Conservation (phyloP, 2,113 vertebrate species). For the Pristiophorus japonicus region DNA sequence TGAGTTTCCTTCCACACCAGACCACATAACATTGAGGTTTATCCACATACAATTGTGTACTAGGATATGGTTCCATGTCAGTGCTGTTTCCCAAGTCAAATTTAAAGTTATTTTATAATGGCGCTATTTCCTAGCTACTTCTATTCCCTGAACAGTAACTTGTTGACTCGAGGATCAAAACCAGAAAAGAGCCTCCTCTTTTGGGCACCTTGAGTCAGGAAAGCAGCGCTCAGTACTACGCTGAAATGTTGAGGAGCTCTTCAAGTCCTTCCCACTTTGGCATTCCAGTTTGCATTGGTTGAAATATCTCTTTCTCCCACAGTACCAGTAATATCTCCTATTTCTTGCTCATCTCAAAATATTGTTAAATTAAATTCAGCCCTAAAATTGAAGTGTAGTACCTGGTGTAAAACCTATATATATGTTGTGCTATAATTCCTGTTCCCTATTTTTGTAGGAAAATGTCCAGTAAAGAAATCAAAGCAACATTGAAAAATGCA, state of each 20-base stretch:
- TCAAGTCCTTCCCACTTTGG: no score
- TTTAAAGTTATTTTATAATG: neutral
- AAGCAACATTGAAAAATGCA: constrained; percentile 81
- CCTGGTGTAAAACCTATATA: neutral
- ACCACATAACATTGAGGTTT: neutral
- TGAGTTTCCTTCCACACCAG: neutral
- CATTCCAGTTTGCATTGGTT: neutral
- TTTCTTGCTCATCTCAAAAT: neutral
- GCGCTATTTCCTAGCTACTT: neutral
- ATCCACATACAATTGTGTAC: neutral
- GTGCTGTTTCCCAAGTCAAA: neutral
- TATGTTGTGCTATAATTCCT: neutral
- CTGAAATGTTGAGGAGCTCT: neutral
- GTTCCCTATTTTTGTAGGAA: constrained; percentile 44
- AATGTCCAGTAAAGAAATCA: constrained; percentile 92
- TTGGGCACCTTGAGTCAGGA: neutral
- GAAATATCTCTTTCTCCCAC: neutral
- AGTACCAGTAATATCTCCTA: neutral
- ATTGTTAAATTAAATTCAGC: neutral
- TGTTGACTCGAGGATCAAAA: neutral
- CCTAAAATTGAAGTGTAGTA: neutral
- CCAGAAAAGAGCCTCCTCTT: neutral
- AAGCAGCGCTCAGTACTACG: neutral
- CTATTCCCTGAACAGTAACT: neutral
- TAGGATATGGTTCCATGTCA: neutral